Conservation (phyloP, 2,888 invertebrate species). For the Crematogaster levior region DNA sequence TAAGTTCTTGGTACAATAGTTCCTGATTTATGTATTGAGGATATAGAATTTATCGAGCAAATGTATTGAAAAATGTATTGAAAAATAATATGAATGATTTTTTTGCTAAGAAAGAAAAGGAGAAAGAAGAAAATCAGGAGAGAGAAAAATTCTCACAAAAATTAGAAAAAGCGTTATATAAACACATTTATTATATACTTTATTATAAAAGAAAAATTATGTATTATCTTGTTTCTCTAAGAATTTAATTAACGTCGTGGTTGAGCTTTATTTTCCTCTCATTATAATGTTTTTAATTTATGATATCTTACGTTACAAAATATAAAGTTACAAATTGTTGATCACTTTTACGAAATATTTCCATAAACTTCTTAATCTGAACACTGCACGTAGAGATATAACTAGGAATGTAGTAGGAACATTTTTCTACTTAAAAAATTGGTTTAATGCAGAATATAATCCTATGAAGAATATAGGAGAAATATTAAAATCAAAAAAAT, state of each 20-base stretch:
- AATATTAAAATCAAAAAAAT: background rate
- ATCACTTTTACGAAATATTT: background rate
- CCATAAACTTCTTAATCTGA: background rate
- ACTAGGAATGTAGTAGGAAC: background rate
- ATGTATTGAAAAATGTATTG: background rate
- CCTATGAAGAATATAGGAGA: background rate
- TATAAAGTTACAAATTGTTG: background rate
- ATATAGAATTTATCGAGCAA: background rate
- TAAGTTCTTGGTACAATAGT: conserved; percentile 1
- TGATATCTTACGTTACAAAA: background rate
- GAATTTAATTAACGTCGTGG: background rate
- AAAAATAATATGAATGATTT: background rate
- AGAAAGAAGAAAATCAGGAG: too few relatives aligned
- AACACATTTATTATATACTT: background rate
- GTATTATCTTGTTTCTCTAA: background rate
- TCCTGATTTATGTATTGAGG: background rate
- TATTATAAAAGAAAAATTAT: background rate
- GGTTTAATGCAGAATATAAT: background rate
- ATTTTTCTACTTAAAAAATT: background rate
- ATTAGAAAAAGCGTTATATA: background rate
- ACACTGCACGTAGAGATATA: background rate
- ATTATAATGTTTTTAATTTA: background rate
- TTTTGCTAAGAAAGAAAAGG: background rate
- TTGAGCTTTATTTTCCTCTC: background rate
- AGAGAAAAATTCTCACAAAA: background rate